Evolutionary conservation across 2,113 vertebrate genomes (phyloP).

Genomic region (Antigone vipio): DNA sequence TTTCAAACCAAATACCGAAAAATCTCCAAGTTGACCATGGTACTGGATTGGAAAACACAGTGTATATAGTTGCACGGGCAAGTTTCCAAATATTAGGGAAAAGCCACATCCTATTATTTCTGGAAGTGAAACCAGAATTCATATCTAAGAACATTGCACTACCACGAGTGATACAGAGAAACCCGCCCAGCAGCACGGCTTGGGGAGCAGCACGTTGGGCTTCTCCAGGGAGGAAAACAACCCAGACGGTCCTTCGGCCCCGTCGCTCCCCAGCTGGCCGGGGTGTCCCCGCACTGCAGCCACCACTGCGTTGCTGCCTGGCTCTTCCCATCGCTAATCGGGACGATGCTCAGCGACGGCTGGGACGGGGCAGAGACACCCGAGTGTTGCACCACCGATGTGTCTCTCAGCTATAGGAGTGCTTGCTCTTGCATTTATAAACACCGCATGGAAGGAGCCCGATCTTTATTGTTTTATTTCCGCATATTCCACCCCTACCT

Average conservation of each 20-base stretch:
- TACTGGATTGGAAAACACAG: background rate
- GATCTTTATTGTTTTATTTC: background rate
- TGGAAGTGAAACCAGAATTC: background rate
- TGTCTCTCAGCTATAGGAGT: background rate
- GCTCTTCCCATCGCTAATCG: background rate
- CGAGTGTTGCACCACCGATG: background rate
- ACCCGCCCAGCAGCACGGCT: background rate
- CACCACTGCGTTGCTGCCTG: background rate
- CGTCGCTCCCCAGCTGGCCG: too few relatives aligned
- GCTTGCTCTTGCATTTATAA: background rate
- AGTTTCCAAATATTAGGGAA: background rate
- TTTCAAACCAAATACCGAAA: background rate
- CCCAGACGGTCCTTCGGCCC: background rate
- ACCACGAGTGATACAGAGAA: background rate
- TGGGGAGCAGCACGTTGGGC: background rate
- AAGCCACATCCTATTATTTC: background rate
- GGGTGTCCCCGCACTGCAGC: background rate
- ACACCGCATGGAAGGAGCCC: background rate
- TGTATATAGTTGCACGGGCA: accelerated
- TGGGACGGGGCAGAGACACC: background rate
- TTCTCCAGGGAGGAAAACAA: background rate
- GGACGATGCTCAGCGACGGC: background rate
- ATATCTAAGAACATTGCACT: background rate
- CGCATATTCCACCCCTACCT: background rate
- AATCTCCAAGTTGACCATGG: accelerated